Evolutionary conservation across 2,113 vertebrate species (phyloP).

Genomic region (Pteropus alecto): DNA sequence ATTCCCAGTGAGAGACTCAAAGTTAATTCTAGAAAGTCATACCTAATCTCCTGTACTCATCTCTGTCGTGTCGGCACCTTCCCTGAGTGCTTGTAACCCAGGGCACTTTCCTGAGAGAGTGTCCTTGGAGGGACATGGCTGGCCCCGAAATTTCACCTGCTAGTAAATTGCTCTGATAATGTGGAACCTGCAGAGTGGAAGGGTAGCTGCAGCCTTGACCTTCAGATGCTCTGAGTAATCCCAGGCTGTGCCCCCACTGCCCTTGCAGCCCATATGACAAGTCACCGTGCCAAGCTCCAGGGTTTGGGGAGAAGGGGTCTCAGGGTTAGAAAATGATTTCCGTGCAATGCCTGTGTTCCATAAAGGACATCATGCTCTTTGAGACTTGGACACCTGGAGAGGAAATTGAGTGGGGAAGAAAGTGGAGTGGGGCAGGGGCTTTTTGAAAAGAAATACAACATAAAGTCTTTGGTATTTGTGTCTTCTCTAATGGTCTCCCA

Average conservation of each 20-base stretch:
- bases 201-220: conserved; percentile 68
- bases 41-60: background rate
- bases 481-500: background rate
- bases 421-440: background rate
- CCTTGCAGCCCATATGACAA: accelerated
- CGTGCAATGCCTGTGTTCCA: accelerated
- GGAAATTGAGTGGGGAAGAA: background rate
- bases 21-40: background rate
- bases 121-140: background rate
- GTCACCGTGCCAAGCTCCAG: background rate
- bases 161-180: conserved; percentile 64
- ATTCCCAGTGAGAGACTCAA: background rate
- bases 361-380: background rate
- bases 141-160: conserved; percentile 68
- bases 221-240: conserved; percentile 51
- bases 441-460: background rate
- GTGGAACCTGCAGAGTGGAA: conserved; percentile 62
- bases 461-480: background rate
- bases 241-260: accelerated
- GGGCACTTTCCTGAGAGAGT: background rate
- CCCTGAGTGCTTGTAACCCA: background rate
- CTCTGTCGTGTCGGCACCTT: background rate
- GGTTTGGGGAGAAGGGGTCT: background rate
- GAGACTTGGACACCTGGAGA: background rate
- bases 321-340: background rate